Evolutionary conservation across 1,140 invertebrate genomes (phyloP).

Genomic region (Diachasma alloeum): DNA sequence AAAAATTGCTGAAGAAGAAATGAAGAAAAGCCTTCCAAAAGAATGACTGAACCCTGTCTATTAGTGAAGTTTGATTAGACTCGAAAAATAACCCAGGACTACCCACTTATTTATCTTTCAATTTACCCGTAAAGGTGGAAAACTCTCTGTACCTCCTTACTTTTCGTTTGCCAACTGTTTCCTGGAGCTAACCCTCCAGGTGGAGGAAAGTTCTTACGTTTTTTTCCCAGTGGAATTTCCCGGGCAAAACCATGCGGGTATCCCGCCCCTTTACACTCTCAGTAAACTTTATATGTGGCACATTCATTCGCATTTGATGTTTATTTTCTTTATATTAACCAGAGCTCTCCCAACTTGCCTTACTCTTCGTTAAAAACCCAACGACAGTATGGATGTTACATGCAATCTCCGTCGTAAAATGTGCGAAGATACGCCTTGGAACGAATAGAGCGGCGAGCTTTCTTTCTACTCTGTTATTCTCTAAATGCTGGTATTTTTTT

Average conservation of each 20-base stretch:
- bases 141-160: neutral
- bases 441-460: neutral
- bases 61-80: neutral
- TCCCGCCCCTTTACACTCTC: conserved; percentile 2
- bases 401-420: neutral
- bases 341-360: neutral
- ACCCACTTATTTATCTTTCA: conserved; percentile 37
- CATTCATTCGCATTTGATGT: neutral
- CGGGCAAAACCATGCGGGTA: conserved; percentile 12
- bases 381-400: neutral
- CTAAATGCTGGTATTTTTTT: neutral
- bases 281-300: neutral
- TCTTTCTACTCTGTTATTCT: neutral
- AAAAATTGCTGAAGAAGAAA: no score
- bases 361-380: neutral
- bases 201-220: neutral
- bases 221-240: neutral
- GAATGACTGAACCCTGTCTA: neutral
- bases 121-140: conserved; percentile 17
- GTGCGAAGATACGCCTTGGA: neutral
- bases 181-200: neutral
- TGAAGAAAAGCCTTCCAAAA: neutral
- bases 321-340: conserved; percentile 11
- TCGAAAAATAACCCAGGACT: conserved; percentile 27
- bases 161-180: conserved; percentile 9